Evolutionary conservation across 1,140 invertebrate species (phyloP), one percentile per base, ranked within the genome.

Genomic region (Phortica variegata): DNA sequence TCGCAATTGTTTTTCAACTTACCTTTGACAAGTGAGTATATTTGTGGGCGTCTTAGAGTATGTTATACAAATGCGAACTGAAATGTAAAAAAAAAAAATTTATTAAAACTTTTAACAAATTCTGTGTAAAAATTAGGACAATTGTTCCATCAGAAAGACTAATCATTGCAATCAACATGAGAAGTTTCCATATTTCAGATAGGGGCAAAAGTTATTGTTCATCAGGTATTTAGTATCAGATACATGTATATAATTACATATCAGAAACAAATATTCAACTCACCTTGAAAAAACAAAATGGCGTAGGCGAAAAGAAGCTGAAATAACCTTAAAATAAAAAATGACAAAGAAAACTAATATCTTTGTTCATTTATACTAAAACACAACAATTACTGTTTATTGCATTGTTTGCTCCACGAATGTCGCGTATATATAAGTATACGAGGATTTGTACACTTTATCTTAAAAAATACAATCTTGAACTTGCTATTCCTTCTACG

Each of bases 161-260:
- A 36, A 36, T 46, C 39, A 36, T 41, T 45, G 45, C 51, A 48
- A 33, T 47, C 44, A 53, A 47, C 51, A 48, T 21, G 20, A 38
- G 40, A 40, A 48, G 39, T 43, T 42, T 52, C 41, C 36, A 39
- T 20, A 19, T 18, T 53, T 53, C 50, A 43, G 50, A 18, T 47
- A 47, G 45, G 45, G 45, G 45, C 45, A 38, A 47, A 47, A 47
- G 45, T 32, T 47, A 47, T 47, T 47, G 6, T 3, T 47, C 45
- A 47, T 47, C 45, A 9, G 8, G n/a, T 8, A 9, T 8, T n/a
- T 32, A 32, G 31, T 32, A 32, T n/a, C 31, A n/a, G n/a, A n/a
- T n/a, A n/a, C n/a, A n/a, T n/a, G n/a, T n/a, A n/a, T n/a, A n/a
- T n/a, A 15, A 18, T 37, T 15, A 37, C 13, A 15, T n/a, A 37